Evolutionary conservation across 2,797 vertebrate species (phyloP), one percentile per base, ranked within the genome.

Genomic region (Darevskia nairensis): DNA sequence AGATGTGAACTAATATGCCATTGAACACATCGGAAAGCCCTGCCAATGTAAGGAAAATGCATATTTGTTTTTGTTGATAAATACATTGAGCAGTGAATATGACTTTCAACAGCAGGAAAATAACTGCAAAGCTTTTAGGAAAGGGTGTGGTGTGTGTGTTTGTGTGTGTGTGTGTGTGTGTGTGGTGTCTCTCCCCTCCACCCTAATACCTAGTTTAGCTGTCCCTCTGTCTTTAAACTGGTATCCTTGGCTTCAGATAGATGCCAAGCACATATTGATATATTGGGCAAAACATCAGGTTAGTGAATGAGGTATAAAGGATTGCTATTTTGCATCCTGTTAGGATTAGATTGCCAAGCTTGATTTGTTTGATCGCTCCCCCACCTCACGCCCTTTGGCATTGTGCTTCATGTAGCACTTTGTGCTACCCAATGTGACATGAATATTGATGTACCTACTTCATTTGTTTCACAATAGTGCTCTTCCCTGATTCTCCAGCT

Each of bases 401-500:
- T 55, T 86, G 85, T 59, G 71, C 90, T 88, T 88, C 90, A 91
- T 85, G 11, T 6, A 35, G 79, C 89, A 90, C 32, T 88, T 61
- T 82, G 15, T 8, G 90, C 75, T 81, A 80, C 21, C 66, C 61
- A 74, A 46, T 11, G 78, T 44, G 17, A 27, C 84, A 83, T 78
- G 69, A 80, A 88, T 93, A 90, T 90, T 88, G 44, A 79, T 90
- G 6, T 87, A 97, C 97, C 85, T 96, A 97, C 97, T 97, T 97
- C 96, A 97, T 97, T 94, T 97, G 97, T 88, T 97, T 97, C 88
- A 97, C 97, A 39, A 97, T 97, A 25, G 96, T 97, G 87, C 96
- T 97, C 94, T 97, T 97, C 74, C 97, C 97, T 2, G 97, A 97
- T 93, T 97, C 97, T 85, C 97, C 97, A 90, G 97, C 97, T 92